Conservation (phyloP, 2,797 vertebrate genomes). For the Apogon hyalosoma region DNA sequence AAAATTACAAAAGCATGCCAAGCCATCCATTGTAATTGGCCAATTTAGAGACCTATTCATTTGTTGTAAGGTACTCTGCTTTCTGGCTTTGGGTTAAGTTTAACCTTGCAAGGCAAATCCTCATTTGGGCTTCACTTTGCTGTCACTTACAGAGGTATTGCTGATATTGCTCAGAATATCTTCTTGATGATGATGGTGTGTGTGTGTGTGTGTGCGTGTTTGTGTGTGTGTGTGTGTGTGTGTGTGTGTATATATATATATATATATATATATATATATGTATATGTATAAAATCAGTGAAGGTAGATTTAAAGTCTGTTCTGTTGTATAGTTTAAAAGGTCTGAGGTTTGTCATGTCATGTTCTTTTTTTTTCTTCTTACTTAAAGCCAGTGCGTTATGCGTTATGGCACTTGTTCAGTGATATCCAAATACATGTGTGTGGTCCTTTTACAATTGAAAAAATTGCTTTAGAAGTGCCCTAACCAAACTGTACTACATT, state of each 20-base stretch:
- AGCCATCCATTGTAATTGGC: slow-evolving; percentile 2
- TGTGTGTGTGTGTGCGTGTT: too few species aligned
- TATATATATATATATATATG: too few species aligned
- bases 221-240: too few species aligned
- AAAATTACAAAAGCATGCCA: background rate
- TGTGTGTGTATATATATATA: too few species aligned
- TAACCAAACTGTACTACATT: background rate
- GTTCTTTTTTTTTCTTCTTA: too few species aligned
- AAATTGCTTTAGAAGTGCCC: background rate
- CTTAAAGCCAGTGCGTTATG: too few species aligned
- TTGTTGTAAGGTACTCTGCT: background rate
- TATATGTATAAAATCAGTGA: too few species aligned
- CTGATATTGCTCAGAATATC: slow-evolving; percentile 17
- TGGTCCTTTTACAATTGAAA: slow-evolving; percentile 7
- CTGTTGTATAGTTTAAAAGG: too few species aligned
- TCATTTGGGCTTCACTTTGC: slow-evolving; percentile 23
- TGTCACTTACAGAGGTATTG: slow-evolving; percentile 1
- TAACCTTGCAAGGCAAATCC: background rate
- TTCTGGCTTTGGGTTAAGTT: background rate
- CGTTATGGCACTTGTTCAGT: too few species aligned
- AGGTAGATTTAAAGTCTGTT: too few species aligned
- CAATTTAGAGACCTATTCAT: background rate
- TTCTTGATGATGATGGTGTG: background rate
- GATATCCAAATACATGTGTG: background rate
- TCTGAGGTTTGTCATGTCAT: too few species aligned